These are phyloP conservation scores for Parasteatoda lunata DNA, from an alignment of 2,888 invertebrate species.

Conservation along the genomic window DNA sequence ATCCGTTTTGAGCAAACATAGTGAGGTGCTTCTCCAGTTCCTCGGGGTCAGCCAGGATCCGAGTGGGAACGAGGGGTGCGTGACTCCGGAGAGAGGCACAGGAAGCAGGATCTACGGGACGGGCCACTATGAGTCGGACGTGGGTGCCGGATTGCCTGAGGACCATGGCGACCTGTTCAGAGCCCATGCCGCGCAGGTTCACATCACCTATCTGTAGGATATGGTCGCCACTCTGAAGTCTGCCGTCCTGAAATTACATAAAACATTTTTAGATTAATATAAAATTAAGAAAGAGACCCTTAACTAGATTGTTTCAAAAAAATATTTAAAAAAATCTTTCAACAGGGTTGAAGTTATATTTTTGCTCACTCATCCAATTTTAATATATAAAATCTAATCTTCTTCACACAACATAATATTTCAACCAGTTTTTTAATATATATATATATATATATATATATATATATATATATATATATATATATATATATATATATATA, in stretches of 20 bases:
- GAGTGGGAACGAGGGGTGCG: conserved; percentile 93
- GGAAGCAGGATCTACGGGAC: conserved; percentile 88
- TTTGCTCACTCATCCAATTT: too few species aligned
- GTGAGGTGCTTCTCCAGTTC: conserved; percentile 85
- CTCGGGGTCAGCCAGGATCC: conserved; percentile 87
- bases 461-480: too few species aligned
- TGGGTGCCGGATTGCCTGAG: conserved; percentile 95
- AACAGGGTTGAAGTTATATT: too few species aligned
- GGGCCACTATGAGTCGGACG: conserved; percentile 94
- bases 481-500: too few species aligned
- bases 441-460: too few species aligned
- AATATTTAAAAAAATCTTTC: too few species aligned
- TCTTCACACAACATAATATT: too few species aligned
- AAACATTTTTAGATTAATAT: neutral
- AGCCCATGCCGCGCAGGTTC: conserved; percentile 95
- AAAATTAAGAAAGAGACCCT: too few species aligned
- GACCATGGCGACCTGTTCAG: conserved; percentile 94
- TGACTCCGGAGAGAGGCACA: conserved; percentile 83
- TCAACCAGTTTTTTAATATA: too few species aligned
- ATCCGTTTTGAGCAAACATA: conserved; percentile 69
- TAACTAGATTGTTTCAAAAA: too few species aligned
- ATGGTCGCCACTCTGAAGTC: conserved; percentile 97
- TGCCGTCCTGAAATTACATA: conserved; percentile 83
- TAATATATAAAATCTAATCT: too few species aligned
- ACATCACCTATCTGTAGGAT: conserved; percentile 96